These are phyloP conservation scores for Phalanger gymnotis DNA, from an alignment of 2,797 vertebrate species.

Conservation along the genomic window DNA sequence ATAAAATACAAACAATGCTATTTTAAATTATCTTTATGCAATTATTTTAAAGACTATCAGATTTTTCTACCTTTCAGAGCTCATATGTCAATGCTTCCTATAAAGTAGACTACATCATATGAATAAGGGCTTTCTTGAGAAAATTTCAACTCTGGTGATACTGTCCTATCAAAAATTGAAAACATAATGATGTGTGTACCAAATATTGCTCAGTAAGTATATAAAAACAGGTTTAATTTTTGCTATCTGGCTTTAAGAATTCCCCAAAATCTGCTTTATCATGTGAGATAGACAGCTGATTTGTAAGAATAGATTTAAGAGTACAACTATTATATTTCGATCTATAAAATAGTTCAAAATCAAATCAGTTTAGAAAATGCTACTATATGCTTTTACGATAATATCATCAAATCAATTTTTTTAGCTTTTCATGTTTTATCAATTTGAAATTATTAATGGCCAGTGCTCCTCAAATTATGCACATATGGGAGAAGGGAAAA, in stretches of 20 bases:
- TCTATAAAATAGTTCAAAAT: background rate
- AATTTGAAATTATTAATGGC: slow-evolving; percentile 36
- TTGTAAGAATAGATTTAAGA: background rate
- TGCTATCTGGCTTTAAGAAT: background rate
- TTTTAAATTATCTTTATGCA: slow-evolving; percentile 52
- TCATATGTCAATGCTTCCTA: background rate
- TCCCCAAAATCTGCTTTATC: background rate
- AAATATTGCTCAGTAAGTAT: background rate
- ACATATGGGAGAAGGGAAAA: background rate
- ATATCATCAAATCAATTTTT: slow-evolving; percentile 11
- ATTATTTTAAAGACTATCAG: slow-evolving; percentile 36
- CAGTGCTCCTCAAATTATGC: background rate
- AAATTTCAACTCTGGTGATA: background rate
- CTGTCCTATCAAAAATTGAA: background rate
- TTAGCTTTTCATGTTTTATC: background rate
- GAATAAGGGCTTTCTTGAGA: background rate
- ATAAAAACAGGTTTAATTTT: background rate
- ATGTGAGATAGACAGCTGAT: background rate
- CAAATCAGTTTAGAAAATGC: background rate
- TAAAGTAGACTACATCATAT: background rate
- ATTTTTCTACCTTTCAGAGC: slow-evolving; percentile 45
- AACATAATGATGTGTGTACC: background rate
- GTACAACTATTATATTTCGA: background rate
- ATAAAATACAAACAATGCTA: slow-evolving; percentile 73
- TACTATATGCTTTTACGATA: background rate